Evolutionary conservation across 2,797 vertebrate genomes (phyloP).

Genomic region (Danio kyathit): DNA sequence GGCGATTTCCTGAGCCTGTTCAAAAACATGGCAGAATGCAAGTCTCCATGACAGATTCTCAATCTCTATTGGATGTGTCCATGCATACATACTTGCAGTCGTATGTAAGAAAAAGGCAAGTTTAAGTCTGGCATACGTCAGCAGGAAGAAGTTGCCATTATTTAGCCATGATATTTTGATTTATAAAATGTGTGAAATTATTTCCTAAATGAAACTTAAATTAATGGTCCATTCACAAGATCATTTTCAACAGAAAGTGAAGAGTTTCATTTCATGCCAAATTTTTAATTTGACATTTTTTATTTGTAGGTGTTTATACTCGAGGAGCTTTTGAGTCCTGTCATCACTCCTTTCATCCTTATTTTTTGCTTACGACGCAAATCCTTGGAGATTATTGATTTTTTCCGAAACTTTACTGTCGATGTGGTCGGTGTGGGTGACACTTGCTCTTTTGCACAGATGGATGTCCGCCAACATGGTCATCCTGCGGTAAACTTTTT

Average conservation of each 20-base stretch:
- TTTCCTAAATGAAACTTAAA: neutral
- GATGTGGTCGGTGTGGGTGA: constrained; percentile 96
- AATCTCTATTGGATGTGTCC: neutral
- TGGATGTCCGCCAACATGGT: constrained; percentile 97
- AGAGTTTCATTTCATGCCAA: neutral
- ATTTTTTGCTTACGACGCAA: constrained; percentile 94
- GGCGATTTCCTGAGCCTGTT: too few relatives aligned
- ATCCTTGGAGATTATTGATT: constrained; percentile 97
- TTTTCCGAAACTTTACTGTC: constrained; percentile 97
- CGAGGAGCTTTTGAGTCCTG: constrained; percentile 95
- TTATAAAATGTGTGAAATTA: neutral
- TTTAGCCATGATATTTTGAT: neutral
- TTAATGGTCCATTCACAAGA: neutral
- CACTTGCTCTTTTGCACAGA: constrained; percentile 98
- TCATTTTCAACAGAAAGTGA: neutral
- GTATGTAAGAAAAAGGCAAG: neutral
- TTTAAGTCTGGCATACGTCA: neutral
- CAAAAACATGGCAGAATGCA: too few relatives aligned
- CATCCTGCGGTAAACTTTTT: constrained; percentile 85
- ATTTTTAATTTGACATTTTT: neutral
- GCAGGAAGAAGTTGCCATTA: too few relatives aligned
- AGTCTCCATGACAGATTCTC: too few relatives aligned
- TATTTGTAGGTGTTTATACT: constrained; percentile 90
- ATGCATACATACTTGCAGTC: neutral
- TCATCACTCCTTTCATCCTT: constrained; percentile 95